Evolutionary conservation across 2,797 vertebrate genomes (phyloP), one percentile per base, ranked within the genome.

Genomic region (Mus spretus): DNA sequence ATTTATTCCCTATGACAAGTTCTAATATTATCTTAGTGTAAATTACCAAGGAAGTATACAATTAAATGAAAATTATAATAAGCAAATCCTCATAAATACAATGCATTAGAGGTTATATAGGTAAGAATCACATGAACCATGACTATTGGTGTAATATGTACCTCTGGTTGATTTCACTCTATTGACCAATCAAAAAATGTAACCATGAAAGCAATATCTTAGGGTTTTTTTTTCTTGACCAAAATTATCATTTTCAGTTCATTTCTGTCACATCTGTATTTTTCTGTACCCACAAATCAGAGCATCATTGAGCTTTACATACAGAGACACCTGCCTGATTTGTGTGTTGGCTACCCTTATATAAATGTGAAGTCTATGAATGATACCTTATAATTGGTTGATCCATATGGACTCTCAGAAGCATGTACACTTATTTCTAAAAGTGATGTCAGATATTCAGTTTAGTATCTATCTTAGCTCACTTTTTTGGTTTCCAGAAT

Each of bases 1-100:
- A 72, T 72, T 89, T 9, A 93, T 53, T 53, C 53, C 20, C 9
- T 70, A 83, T 75, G 86, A 89, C 5, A 79, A 89, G 86, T 91
- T 93, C 12, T 67, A 55, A 74, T 77, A 80, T 75, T 92, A 74
- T 61, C 9, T 86, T 86, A 34, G 10, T 77, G 92, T 83, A 86
- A 77, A 61, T 77, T 77, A 77, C 11, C 37, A 77, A 89, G 53
- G n/a, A 88, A 61, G 0, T 84, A 67, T 93, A 84, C 78, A 84
- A 92, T 92, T 84, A 67, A 90, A 50, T 90, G 17, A 34, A 92
- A 93, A 95, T 78, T 88, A 74, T 89, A 61, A 1, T 72, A 78
- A 90, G 37, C 28, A 87, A 67, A 17, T 90, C 17, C 31, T 65
- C 84, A 12, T 93, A 84, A 90, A 87, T 65, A 34, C 10, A 53